Conservation (phyloP, 1,140 invertebrate species). For the Drosophila pallidifrons region DNA sequence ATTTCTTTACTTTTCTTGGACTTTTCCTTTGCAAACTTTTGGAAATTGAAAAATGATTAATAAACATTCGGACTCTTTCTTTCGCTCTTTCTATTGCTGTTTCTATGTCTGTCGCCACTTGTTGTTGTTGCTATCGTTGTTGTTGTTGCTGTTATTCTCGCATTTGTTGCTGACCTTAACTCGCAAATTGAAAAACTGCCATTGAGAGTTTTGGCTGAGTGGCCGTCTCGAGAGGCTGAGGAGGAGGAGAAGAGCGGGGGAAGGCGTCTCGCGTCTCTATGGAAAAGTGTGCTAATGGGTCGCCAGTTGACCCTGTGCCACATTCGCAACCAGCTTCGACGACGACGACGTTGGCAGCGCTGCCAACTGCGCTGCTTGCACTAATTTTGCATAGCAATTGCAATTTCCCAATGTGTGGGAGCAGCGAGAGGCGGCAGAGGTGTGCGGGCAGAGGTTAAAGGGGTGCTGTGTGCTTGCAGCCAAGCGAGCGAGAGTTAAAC, state of each 20-base stretch:
- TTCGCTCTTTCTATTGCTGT: constrained; percentile 26
- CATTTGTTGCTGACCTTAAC: constrained; percentile 77
- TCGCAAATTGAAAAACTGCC: constrained; percentile 65
- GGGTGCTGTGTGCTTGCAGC: constrained; percentile 31
- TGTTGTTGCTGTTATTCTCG: constrained; percentile 37
- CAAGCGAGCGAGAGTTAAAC: constrained; percentile 9
- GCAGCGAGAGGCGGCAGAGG: neutral
- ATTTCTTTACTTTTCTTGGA: too few species aligned
- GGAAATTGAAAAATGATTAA: neutral
- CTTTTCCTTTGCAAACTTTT: neutral
- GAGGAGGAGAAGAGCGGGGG: constrained; percentile 15
- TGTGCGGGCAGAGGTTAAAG: constrained; percentile 6
- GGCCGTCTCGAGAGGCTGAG: constrained; percentile 28
- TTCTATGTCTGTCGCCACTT: constrained; percentile 23
- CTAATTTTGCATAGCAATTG: constrained; percentile 68
- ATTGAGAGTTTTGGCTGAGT: constrained; percentile 68
- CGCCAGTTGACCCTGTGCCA: constrained; percentile 82
- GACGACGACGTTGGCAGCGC: constrained; percentile 8
- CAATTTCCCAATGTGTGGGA: constrained; percentile 22
- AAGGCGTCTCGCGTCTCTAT: constrained; percentile 31
- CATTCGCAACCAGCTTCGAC: constrained; percentile 41
- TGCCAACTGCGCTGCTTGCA: constrained; percentile 57
- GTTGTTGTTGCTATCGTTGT: constrained; percentile 23
- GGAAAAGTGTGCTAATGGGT: constrained; percentile 84
- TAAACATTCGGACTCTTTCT: neutral